These are phyloP conservation scores for Emydocephalus ijimae DNA, from an alignment of 2,113 vertebrate species.

Conservation along the genomic window DNA sequence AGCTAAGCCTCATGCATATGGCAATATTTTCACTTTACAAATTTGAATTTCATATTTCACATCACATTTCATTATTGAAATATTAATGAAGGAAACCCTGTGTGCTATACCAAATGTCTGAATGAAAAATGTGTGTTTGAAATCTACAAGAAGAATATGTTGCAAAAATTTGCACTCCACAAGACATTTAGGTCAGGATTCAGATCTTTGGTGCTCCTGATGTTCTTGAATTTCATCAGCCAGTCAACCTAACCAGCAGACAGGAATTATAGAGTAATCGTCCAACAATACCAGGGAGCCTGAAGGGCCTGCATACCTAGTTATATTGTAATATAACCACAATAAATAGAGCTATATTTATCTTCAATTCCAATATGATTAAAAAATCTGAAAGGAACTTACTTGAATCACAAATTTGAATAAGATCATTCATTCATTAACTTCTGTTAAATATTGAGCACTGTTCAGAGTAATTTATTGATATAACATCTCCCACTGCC, in stretches of 20 bases:
- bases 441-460: background rate
- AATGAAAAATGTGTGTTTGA: background rate
- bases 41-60: background rate
- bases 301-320: background rate
- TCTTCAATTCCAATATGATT: background rate
- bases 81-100: background rate
- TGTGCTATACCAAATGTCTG: background rate
- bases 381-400: background rate
- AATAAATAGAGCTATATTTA: background rate
- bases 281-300: background rate
- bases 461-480: background rate
- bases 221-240: background rate
- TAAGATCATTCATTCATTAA: background rate
- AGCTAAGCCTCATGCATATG: background rate
- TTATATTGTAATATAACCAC: background rate
- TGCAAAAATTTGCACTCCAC: background rate
- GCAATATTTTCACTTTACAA: conserved; percentile 4
- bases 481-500: background rate
- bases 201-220: background rate
- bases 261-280: background rate
- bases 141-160: background rate
- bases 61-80: background rate
- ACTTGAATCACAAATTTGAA: background rate
- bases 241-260: background rate
- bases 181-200: background rate